Conservation (phyloP, 2,113 vertebrate genomes). For the Nothobranchius furzeri region DNA sequence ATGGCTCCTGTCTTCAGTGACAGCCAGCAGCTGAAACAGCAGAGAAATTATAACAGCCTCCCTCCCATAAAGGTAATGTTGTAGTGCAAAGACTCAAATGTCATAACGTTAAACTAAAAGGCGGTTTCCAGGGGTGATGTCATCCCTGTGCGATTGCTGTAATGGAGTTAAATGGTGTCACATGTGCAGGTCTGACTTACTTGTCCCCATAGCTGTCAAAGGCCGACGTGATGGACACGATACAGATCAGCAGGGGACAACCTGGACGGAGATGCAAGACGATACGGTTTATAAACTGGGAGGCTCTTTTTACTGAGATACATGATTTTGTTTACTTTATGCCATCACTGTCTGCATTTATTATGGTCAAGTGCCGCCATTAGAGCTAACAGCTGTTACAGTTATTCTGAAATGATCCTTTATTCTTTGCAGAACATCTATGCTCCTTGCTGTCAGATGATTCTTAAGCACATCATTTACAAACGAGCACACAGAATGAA, state of each 20-base stretch:
- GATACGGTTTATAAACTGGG: neutral
- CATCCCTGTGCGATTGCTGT: slow-evolving; percentile 26
- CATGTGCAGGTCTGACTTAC: slow-evolving; percentile 77
- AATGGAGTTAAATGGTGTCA: slow-evolving; percentile 5
- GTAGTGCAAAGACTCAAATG: slow-evolving; percentile 22
- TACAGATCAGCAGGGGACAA: slow-evolving; percentile 87
- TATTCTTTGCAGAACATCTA: slow-evolving; percentile 14
- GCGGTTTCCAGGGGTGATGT: slow-evolving; percentile 40
- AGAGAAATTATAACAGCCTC: neutral
- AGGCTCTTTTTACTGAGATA: too few relatives aligned
- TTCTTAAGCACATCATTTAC: slow-evolving; percentile 45
- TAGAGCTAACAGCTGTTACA: too few relatives aligned
- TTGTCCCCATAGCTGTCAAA: slow-evolving; percentile 88
- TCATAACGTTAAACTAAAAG: slow-evolving; percentile 17
- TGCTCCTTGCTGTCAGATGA: slow-evolving; percentile 37
- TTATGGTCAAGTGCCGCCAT: too few relatives aligned
- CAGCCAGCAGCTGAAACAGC: slow-evolving; percentile 90
- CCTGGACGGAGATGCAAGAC: slow-evolving; percentile 73
- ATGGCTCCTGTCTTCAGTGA: slow-evolving; percentile 88
- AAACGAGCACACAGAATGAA: slow-evolving; percentile 54
- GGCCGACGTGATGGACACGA: slow-evolving; percentile 85
- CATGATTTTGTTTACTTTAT: too few relatives aligned
- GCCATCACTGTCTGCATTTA: too few relatives aligned
- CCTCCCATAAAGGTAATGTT: slow-evolving; percentile 1
- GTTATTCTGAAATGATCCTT: too few relatives aligned